Conservation (phyloP, 2,113 vertebrate species). For the Eidolon helvum region DNA sequence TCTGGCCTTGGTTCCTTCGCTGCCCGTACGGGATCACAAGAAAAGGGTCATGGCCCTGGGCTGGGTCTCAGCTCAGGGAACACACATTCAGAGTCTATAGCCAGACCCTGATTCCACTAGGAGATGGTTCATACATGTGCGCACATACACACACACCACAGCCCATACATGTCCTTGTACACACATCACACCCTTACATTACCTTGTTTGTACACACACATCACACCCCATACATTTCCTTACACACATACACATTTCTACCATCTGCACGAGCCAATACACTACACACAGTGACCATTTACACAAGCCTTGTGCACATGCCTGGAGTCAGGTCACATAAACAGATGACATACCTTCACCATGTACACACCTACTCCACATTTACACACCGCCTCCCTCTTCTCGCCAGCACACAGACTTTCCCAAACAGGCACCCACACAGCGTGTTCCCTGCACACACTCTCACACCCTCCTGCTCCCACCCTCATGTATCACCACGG, state of each 20-base stretch:
- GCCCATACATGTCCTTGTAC: background rate
- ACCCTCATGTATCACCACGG: background rate
- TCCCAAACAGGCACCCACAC: background rate
- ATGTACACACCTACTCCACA: background rate
- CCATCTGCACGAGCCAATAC: background rate
- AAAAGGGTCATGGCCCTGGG: background rate
- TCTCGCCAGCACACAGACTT: background rate
- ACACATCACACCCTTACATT: background rate
- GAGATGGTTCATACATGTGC: rapidly evolving
- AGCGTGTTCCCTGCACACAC: background rate
- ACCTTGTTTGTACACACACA: background rate
- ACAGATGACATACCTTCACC: background rate
- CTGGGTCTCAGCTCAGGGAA: background rate
- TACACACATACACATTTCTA: background rate
- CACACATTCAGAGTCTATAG: background rate
- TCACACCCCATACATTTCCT: background rate
- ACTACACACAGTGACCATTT: background rate
- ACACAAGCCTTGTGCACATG: background rate
- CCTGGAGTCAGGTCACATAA: background rate
- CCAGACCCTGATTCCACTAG: background rate
- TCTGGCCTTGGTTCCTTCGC: background rate
- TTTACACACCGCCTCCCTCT: background rate
- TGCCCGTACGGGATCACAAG: background rate
- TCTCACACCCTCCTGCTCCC: background rate
- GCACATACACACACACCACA: background rate